Evolutionary conservation across 2,797 vertebrate species (phyloP), one percentile per base, ranked within the genome.

Genomic region (Gambelia wislizenii): DNA sequence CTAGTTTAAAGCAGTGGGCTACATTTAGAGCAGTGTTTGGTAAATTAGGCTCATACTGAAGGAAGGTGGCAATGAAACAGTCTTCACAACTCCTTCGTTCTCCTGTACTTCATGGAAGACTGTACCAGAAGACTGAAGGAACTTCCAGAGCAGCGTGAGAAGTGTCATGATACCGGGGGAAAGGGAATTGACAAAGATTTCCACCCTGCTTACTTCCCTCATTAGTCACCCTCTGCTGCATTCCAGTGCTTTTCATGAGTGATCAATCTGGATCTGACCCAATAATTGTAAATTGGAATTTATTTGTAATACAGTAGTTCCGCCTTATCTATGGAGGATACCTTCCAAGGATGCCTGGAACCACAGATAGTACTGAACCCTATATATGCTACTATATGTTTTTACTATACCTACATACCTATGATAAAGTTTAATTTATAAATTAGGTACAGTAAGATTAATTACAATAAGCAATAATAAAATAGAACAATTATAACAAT

Each of bases 291-390:
- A 82, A 9, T 85, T 47, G 33, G 1, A 2, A n/a, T 36, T 88
- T 87, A 12, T 56, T 59, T 92, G 82, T 36, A 33, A 84, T 90
- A 76, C n/a, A n/a, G n/a, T n/a, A n/a, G n/a, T n/a, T n/a, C n/a
- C n/a, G n/a, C n/a, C n/a, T n/a, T n/a, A n/a, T n/a, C n/a, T n/a
- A n/a, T n/a, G n/a, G n/a, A n/a, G n/a, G n/a, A n/a, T n/a, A n/a
- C n/a, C n/a, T n/a, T n/a, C n/a, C n/a, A n/a, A n/a, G n/a, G n/a
- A n/a, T n/a, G n/a, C n/a, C n/a, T n/a, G n/a, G n/a, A n/a, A n/a
- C n/a, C n/a, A n/a, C n/a, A n/a, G n/a, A n/a, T n/a, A n/a, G n/a
- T n/a, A n/a, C n/a, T n/a, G n/a, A n/a, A n/a, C n/a, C n/a, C n/a
- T n/a, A n/a, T n/a, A n/a, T n/a, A n/a, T n/a, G n/a, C n/a, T n/a